phyloP scores from a whole-genome alignment of 2,113 vertebrate species.

The Apodemus sylvaticus region DNA sequence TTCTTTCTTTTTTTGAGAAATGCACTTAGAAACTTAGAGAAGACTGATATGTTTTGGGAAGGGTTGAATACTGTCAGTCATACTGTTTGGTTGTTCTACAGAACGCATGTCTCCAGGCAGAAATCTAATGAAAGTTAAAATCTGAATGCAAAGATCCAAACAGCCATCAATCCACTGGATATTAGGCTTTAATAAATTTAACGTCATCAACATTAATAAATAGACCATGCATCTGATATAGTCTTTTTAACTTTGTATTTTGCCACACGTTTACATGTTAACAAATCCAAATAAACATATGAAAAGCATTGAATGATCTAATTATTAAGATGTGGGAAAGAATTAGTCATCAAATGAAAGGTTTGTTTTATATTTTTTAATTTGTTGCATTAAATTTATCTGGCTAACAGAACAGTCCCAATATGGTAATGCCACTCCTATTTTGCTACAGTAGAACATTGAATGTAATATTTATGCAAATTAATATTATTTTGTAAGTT shows the following conservation, averaged over 20 bases:
- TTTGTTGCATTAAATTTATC: not conserved
- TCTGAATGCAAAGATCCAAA: not conserved
- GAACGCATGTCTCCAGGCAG: not conserved
- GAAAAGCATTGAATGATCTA: not conserved
- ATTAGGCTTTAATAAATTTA: not conserved
- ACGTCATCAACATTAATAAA: not conserved
- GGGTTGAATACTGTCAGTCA: slow-evolving; percentile 35
- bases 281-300: not conserved
- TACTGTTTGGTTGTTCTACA: not conserved
- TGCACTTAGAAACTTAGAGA: slow-evolving; percentile 43
- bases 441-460: not conserved
- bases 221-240: not conserved
- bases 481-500: not conserved
- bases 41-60: slow-evolving; percentile 17
- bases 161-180: not conserved
- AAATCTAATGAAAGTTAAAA: slow-evolving; percentile 4
- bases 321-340: not conserved
- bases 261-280: not conserved
- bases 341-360: not conserved
- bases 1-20: slow-evolving; percentile 60
- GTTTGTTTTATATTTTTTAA: not conserved
- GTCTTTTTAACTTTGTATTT: not conserved
- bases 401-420: not conserved
- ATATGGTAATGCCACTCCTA: fast-evolving
- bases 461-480: not conserved